Conservation (phyloP, 2,797 vertebrate species). For the Psittacula echo region DNA sequence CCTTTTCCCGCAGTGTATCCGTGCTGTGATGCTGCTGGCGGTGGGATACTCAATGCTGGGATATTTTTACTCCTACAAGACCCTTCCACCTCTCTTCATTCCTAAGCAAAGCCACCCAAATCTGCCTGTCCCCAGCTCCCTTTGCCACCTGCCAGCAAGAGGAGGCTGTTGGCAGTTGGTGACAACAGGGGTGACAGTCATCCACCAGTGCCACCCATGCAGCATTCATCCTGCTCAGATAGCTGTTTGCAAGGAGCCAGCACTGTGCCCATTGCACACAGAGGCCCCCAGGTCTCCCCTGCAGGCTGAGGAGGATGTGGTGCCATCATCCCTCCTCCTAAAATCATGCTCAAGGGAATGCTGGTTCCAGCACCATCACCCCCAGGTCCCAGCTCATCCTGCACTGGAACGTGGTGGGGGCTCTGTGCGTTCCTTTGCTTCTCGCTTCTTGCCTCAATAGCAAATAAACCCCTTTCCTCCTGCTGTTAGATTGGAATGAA, state of each 20-base stretch:
- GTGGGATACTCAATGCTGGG: rapidly evolving
- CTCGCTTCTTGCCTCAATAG: neutral
- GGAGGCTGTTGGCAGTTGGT: neutral
- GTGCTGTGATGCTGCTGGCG: rapidly evolving
- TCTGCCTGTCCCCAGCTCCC: neutral
- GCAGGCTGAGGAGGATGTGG: rapidly evolving
- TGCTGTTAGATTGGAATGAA: constrained; percentile 33
- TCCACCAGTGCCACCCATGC: neutral
- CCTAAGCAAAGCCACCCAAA: neutral
- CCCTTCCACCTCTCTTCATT: neutral
- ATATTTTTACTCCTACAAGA: neutral
- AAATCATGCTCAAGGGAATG: neutral
- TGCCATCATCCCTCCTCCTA: neutral
- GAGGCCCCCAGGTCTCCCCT: neutral
- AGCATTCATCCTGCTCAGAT: neutral
- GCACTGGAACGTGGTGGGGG: rapidly evolving
- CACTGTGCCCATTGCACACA: neutral
- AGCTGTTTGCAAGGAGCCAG: neutral
- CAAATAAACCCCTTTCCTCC: constrained; percentile 30
- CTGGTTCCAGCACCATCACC: neutral
- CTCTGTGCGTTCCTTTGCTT: neutral
- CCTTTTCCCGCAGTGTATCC: rapidly evolving
- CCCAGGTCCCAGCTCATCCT: neutral
- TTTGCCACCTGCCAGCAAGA: neutral
- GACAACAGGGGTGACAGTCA: neutral